Conservation (phyloP, 2,113 vertebrate genomes). For the Calypte anna region DNA sequence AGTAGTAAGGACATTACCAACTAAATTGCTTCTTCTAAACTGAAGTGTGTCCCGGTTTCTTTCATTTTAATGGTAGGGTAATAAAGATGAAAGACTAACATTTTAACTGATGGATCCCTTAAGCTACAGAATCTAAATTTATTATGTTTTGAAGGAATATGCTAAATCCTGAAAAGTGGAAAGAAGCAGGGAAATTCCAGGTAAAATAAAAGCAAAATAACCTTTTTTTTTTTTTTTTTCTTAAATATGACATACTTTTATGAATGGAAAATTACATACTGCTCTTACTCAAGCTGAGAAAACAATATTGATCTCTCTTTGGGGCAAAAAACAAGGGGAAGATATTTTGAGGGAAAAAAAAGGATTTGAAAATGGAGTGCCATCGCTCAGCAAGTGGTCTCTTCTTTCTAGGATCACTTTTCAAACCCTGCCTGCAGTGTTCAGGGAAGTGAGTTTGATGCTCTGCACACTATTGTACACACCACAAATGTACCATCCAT, state of each 20-base stretch:
- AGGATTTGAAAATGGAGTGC: conserved; percentile 47
- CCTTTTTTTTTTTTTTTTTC: background rate
- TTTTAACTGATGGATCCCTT: conserved; percentile 82
- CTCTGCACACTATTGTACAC: conserved; percentile 24
- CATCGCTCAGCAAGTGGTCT: conserved; percentile 29
- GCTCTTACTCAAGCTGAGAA: conserved; percentile 54
- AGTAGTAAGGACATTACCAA: conserved; percentile 76
- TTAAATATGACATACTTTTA: background rate
- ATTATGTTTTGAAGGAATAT: conserved; percentile 78
- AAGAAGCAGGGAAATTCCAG: conserved; percentile 60
- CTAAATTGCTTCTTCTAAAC: conserved; percentile 80
- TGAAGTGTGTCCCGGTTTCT: conserved; percentile 80
- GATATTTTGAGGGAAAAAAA: background rate
- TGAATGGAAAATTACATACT: conserved; percentile 28
- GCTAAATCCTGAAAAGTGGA: conserved; percentile 68
- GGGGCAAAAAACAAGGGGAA: conserved; percentile 1
- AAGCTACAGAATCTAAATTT: conserved; percentile 80
- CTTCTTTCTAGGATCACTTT: conserved; percentile 17
- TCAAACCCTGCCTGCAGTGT: conserved; percentile 20
- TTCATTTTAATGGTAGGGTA: conserved; percentile 84
- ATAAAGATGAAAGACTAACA: conserved; percentile 85
- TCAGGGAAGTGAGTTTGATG: conserved; percentile 26
- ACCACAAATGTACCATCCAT: conserved; percentile 48
- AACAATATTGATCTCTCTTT: conserved; percentile 12
- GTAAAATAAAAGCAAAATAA: conserved; percentile 68